phyloP scores from a whole-genome alignment of 2,113 vertebrate species.

The Caranx ignobilis region DNA sequence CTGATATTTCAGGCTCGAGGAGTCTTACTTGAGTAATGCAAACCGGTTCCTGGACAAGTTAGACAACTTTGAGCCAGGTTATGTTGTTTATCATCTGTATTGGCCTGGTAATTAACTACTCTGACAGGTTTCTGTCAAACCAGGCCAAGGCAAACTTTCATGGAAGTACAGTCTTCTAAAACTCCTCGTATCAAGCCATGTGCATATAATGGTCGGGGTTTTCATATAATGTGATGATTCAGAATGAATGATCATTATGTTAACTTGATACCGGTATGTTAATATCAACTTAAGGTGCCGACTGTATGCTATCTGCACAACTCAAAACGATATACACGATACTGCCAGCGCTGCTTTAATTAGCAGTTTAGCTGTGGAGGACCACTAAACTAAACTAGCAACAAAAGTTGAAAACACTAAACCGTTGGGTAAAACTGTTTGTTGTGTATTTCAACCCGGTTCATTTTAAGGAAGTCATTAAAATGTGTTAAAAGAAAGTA shows the following conservation, averaged over 20 bases:
- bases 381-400: too few species aligned
- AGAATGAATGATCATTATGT: neutral
- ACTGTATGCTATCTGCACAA: neutral
- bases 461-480: neutral
- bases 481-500: neutral
- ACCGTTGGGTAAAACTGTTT: neutral
- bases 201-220: neutral
- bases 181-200: neutral
- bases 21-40: slow-evolving; percentile 28
- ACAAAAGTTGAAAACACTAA: too few species aligned
- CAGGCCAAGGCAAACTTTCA: neutral
- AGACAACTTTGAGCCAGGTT: neutral
- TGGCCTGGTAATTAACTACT: neutral
- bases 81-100: neutral
- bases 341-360: neutral
- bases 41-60: slow-evolving; percentile 10
- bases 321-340: neutral
- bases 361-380: neutral
- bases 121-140: slow-evolving; percentile 5
- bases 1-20: neutral
- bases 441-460: neutral
- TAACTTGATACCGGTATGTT: neutral
- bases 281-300: too few species aligned
- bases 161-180: neutral
- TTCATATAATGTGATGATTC: neutral